These are phyloP conservation scores for Schrankia costaestrigalis DNA, from an alignment of 2,888 invertebrate genomes.

Conservation along the genomic window DNA sequence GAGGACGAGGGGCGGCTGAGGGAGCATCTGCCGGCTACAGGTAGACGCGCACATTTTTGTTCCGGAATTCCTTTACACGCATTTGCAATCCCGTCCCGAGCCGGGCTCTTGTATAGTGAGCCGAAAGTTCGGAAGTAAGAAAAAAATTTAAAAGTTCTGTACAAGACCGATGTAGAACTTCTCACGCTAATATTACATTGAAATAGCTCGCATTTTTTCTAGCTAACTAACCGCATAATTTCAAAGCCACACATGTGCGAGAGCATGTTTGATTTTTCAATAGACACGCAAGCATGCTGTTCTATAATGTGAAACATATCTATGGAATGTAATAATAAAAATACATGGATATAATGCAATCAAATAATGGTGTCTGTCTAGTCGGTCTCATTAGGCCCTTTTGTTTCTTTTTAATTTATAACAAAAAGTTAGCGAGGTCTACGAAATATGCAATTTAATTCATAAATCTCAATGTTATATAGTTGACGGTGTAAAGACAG, in stretches of 20 bases:
- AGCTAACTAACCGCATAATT: slow-evolving; percentile 49
- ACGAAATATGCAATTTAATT: slow-evolving; percentile 50
- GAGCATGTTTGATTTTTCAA: slow-evolving; percentile 43
- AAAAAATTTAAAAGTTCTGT: slow-evolving; percentile 21
- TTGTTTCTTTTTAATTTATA: too few relatives aligned
- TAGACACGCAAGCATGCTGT: slow-evolving; percentile 37
- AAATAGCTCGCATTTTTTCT: slow-evolving; percentile 47
- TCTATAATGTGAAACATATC: slow-evolving; percentile 34
- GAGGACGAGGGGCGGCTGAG: slow-evolving; percentile 18
- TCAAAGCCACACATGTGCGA: slow-evolving; percentile 37
- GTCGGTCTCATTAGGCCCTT: too few relatives aligned
- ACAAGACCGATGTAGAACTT: slow-evolving; percentile 20
- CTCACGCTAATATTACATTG: slow-evolving; percentile 25
- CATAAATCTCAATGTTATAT: slow-evolving; percentile 48
- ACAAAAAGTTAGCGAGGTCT: slow-evolving; percentile 18
- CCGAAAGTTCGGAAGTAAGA: slow-evolving; percentile 30
- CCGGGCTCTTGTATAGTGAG: slow-evolving; percentile 25
- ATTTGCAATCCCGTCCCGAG: slow-evolving; percentile 72
- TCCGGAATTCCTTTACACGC: slow-evolving; percentile 73
- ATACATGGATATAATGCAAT: too few relatives aligned
- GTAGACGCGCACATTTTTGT: slow-evolving; percentile 72
- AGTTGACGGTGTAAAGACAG: slow-evolving; percentile 46
- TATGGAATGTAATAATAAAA: slow-evolving; percentile 28
- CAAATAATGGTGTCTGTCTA: too few relatives aligned
- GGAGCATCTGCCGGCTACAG: slow-evolving; percentile 60